Evolutionary conservation across 2,888 invertebrate species (phyloP).

Genomic region (Dinocampus coccinellae): DNA sequence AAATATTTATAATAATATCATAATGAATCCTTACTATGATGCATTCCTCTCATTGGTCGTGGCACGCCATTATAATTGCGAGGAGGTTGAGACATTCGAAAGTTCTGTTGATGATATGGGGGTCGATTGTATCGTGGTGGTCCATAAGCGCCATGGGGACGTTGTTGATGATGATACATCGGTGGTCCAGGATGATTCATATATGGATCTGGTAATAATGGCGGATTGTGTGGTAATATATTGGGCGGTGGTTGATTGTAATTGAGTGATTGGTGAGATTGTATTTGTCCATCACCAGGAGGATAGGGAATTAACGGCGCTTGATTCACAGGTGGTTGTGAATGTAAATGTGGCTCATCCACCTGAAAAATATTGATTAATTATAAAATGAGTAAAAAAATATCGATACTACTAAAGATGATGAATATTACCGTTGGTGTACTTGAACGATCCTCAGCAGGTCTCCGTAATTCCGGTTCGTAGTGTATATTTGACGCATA

Average conservation of each 20-base stretch:
- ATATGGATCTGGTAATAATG: constrained; percentile 64
- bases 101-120: constrained; percentile 63
- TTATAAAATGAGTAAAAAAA: constrained; percentile 8
- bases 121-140: constrained; percentile 61
- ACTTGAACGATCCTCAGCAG: constrained; percentile 76
- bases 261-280: constrained; percentile 55
- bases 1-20: neutral
- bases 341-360: constrained; percentile 66
- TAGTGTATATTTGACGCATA: constrained; percentile 64
- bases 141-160: constrained; percentile 43
- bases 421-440: constrained; percentile 75
- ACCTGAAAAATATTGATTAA: constrained; percentile 50
- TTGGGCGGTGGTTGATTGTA: constrained; percentile 60
- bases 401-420: neutral
- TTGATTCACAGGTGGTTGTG: constrained; percentile 53
- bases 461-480: constrained; percentile 61
- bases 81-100: constrained; percentile 60
- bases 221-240: constrained; percentile 60
- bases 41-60: constrained; percentile 66
- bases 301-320: constrained; percentile 64
- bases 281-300: constrained; percentile 65
- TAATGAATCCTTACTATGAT: constrained; percentile 57
- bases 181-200: constrained; percentile 62
- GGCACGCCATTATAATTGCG: constrained; percentile 66
- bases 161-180: constrained; percentile 64